Conservation (phyloP, 2,797 vertebrate species). For the Malurus leucopterus region DNA sequence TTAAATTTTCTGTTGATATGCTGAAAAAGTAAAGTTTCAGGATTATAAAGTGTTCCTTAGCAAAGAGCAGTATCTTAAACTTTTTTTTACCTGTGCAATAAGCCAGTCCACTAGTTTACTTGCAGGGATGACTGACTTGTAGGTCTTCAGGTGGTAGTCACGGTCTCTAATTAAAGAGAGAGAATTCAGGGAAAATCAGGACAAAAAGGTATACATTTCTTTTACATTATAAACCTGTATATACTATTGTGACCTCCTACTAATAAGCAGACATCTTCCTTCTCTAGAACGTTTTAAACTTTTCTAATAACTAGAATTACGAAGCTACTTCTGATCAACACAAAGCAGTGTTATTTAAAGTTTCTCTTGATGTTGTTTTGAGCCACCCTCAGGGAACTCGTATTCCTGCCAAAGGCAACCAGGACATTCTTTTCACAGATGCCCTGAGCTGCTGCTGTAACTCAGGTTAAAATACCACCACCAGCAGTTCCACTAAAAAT, state of each 20-base stretch:
- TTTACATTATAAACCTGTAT: background rate
- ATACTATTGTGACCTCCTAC: background rate
- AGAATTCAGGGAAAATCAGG: background rate
- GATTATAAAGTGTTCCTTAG: background rate
- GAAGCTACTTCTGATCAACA: background rate
- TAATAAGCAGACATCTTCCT: background rate
- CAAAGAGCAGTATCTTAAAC: background rate
- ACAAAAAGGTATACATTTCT: background rate
- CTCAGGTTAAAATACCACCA: background rate
- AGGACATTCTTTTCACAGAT: background rate
- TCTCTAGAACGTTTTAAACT: background rate
- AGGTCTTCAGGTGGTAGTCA: slow-evolving; percentile 94
- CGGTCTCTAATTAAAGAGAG: slow-evolving; percentile 80
- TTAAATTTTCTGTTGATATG: background rate
- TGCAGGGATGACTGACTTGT: slow-evolving; percentile 93
- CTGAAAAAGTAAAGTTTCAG: background rate
- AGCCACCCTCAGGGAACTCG: background rate
- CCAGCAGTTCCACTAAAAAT: background rate
- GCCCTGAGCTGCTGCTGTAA: background rate
- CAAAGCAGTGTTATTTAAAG: background rate
- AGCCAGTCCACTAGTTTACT: slow-evolving; percentile 96
- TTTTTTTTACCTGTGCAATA: slow-evolving; percentile 84
- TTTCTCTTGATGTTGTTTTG: background rate
- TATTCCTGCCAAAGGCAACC: background rate
- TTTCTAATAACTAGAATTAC: background rate